Percentiles rank a stretch among this genome's conserved stretches.
These are phyloP conservation scores for Anhinga rufa DNA, from an alignment of 2,113 vertebrate genomes.

Conservation along the genomic window DNA sequence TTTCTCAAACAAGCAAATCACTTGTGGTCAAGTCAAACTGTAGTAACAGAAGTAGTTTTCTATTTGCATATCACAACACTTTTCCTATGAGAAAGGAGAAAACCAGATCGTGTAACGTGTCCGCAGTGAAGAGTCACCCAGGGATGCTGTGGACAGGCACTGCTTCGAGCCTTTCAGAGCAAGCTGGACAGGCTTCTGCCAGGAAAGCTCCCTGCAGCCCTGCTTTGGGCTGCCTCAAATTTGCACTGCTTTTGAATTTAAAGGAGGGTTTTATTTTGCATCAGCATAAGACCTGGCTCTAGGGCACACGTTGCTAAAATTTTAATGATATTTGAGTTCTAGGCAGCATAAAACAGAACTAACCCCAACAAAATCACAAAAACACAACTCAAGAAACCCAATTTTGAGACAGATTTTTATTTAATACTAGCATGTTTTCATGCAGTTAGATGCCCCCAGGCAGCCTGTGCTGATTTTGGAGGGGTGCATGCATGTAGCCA, in stretches of 20 bases:
- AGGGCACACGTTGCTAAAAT: neutral
- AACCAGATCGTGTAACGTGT: neutral
- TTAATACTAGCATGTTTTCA: neutral
- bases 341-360: neutral
- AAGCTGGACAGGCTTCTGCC: neutral
- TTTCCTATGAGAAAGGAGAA: neutral
- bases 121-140: fast-evolving
- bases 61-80: neutral
- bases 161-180: fast-evolving
- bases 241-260: neutral
- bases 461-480: neutral
- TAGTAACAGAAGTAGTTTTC: neutral
- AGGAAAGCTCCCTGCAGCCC: neutral
- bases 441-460: neutral
- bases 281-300: neutral
- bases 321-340: neutral
- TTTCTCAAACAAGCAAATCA: neutral
- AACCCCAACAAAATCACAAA: neutral
- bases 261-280: neutral
- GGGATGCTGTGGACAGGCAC: neutral
- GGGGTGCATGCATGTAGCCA: fast-evolving
- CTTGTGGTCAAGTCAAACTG: neutral
- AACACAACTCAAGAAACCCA: neutral
- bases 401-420: neutral
- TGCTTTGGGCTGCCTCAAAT: neutral